Evolutionary conservation across 2,113 vertebrate species (phyloP).

Genomic region (Lagopus leucura): DNA sequence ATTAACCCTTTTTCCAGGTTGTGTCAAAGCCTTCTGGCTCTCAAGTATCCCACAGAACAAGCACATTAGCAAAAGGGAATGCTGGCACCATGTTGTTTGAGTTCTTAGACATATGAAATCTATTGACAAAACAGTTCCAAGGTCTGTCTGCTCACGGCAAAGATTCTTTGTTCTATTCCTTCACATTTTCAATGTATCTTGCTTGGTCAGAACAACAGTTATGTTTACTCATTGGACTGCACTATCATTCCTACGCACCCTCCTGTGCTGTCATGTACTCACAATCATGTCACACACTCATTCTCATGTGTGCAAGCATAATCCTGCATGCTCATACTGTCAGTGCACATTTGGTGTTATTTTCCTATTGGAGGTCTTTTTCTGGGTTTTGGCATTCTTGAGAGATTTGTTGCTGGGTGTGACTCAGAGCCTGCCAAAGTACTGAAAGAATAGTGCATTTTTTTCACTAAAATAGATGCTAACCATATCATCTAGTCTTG

Average conservation of each 20-base stretch:
- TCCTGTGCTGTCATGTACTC: no score
- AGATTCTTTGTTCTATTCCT: not conserved
- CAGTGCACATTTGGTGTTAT: not conserved
- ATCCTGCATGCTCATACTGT: not conserved
- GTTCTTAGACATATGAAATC: not conserved
- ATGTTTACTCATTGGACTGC: not conserved
- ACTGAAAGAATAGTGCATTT: not conserved
- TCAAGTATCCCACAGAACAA: not conserved
- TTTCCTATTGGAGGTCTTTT: fast-evolving
- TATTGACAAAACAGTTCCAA: not conserved
- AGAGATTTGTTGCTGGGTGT: not conserved
- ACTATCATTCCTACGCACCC: not conserved
- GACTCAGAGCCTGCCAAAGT: not conserved
- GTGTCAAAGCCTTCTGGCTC: not conserved
- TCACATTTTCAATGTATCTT: not conserved
- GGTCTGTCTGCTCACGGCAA: not conserved
- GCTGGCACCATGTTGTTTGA: not conserved
- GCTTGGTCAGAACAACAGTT: not conserved
- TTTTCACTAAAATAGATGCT: not conserved
- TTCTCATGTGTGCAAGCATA: fast-evolving
- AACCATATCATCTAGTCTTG: not conserved
- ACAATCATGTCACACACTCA: no score
- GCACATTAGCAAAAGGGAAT: fast-evolving
- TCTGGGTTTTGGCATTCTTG: not conserved
- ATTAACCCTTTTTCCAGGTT: not conserved